A percentile compares a stretch with the other conserved stretches of the same genome.
phyloP scores from a whole-genome alignment of 2,113 vertebrate genomes.

The Sander vitreus region DNA sequence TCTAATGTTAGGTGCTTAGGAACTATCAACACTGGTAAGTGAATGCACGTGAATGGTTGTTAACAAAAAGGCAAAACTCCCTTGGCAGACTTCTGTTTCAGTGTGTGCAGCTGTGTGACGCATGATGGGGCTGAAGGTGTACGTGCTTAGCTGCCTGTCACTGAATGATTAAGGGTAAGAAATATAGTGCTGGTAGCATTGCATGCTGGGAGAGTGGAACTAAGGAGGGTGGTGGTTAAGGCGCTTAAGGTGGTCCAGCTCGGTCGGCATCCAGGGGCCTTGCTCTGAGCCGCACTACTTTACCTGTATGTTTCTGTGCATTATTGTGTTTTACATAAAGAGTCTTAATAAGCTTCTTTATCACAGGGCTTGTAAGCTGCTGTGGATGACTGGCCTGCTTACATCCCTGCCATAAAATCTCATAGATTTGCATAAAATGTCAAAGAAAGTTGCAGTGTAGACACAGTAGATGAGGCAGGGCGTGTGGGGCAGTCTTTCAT shows the following conservation, averaged over 20 bases:
- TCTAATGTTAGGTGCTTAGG: not conserved
- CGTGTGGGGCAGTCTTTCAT: conserved; percentile 35
- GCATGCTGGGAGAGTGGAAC: conserved; percentile 58
- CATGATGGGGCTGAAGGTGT: conserved; percentile 37
- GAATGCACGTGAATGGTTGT: conserved; percentile 19
- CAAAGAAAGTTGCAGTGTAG: conserved; percentile 23
- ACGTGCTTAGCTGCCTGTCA: conserved; percentile 63
- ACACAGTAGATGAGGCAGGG: conserved; percentile 21
- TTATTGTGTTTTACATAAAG: conserved; percentile 58
- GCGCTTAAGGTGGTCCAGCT: conserved; percentile 68
- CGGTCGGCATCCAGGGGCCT: conserved; percentile 39
- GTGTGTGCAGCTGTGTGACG: conserved; percentile 32
- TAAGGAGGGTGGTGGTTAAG: conserved; percentile 57
- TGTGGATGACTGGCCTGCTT: conserved; percentile 54
- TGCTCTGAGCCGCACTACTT: conserved; percentile 16
- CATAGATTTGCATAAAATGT: conserved; percentile 63
- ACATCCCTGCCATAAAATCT: conserved; percentile 46
- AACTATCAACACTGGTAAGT: conserved; percentile 9
- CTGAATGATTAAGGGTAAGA: conserved; percentile 69
- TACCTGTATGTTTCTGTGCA: conserved; percentile 51
- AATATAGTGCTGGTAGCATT: conserved; percentile 50
- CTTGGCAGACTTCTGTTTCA: conserved; percentile 42
- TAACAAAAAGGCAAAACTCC: conserved; percentile 30
- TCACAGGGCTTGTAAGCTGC: conserved; percentile 61
- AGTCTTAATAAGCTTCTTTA: conserved; percentile 60